Base-by-base conservation (phyloP, 1,140 invertebrate genomes). In the Eriocheir sinensis region DNA sequence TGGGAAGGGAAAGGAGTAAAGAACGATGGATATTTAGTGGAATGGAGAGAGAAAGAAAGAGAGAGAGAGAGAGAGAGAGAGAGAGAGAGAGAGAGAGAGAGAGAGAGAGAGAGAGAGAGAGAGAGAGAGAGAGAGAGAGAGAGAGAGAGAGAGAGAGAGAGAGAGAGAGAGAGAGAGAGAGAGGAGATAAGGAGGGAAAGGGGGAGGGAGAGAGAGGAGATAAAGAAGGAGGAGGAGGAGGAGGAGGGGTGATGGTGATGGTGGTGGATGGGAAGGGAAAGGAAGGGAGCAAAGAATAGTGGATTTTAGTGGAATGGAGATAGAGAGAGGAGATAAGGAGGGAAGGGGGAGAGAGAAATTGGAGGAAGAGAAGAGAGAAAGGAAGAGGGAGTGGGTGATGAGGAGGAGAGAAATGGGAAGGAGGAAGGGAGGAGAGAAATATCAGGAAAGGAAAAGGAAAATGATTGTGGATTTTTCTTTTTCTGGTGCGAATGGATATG, bases 101-200 rank as follows among this genome's bases (percentile, higher is more conserved):
- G 12, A 15, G 60, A n/a, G 12, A n/a, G 60, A 72, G n/a, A n/a
- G 60, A n/a, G n/a, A 72, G 60, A n/a, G n/a, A 72, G 60, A 72
- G 60, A 72, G n/a, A 72, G 60, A n/a, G 12, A 72, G n/a, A n/a
- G 60, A n/a, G 12, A 72, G 60, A n/a, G 60, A n/a, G 12, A 15
- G 60, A 72, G 60, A n/a, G 60, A 72, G 60, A n/a, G 60, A n/a
- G n/a, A n/a, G 60, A 72, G n/a, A 72, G n/a, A 72, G n/a, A 72
- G n/a, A 72, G n/a, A 72, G 60, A n/a, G n/a, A n/a, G 60, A n/a
- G n/a, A 15, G 60, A n/a, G 60, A 72, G n/a, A n/a, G n/a, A n/a
- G 60, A 72, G n/a, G 60, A n/a, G n/a, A n/a, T 15, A 72, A n/a
- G n/a, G n/a, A n/a, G 60, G 12, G 60, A 72, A n/a, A n/a, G n/a